Evolutionary conservation across 53 echinoderm and acorn worm genomes (phyloP).

Genomic region (Arbacia lixula): DNA sequence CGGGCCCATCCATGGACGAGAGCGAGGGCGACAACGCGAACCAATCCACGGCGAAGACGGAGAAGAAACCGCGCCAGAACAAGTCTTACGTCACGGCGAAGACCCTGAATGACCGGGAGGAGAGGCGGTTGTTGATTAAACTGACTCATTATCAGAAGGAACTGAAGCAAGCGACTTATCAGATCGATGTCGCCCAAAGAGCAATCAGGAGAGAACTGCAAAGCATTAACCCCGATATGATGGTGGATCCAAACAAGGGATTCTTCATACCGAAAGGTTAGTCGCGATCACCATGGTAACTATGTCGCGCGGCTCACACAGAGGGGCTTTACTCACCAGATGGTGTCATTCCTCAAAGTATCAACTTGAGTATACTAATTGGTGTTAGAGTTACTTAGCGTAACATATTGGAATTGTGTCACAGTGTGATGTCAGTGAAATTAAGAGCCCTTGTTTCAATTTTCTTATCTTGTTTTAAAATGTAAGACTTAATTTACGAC

Average conservation of each 20-base stretch:
- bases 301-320: too few relatives aligned
- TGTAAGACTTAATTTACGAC: too few relatives aligned
- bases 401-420: too few relatives aligned
- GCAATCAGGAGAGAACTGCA: constrained; percentile 69
- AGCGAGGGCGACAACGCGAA: constrained; percentile 68
- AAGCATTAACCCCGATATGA: constrained; percentile 74
- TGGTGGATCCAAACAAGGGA: constrained; percentile 69
- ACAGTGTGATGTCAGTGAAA: too few relatives aligned
- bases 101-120: constrained; percentile 84
- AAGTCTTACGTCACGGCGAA: constrained; percentile 76
- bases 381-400: too few relatives aligned
- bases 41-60: neutral
- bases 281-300: too few relatives aligned
- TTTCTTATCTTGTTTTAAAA: too few relatives aligned
- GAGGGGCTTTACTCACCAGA: too few relatives aligned
- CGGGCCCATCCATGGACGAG: constrained; percentile 49
- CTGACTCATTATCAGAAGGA: constrained; percentile 73
- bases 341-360: too few relatives aligned
- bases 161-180: constrained; percentile 60
- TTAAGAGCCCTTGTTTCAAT: too few relatives aligned
- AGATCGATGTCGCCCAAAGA: constrained; percentile 71
- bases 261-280: constrained; percentile 74
- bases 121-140: constrained; percentile 64
- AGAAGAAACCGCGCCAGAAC: constrained; percentile 65
- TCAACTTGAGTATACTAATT: too few relatives aligned